Base-by-base conservation (phyloP, 2,888 invertebrate species). In the Tinea pellionella region DNA sequence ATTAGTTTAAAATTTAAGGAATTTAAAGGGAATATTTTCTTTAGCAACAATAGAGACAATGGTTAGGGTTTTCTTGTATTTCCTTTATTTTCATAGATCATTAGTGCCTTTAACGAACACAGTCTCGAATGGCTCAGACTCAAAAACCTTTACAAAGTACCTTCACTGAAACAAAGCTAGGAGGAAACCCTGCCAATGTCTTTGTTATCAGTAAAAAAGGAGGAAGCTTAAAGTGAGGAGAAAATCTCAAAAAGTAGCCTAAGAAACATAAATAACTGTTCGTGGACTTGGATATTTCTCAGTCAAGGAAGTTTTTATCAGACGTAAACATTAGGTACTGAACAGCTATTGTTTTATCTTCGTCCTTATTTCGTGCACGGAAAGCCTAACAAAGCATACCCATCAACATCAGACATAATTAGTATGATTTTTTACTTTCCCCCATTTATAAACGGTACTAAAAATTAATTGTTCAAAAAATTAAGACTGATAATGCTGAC, bases 211-310 rank as follows among this genome's bases (percentile, higher is more conserved):
- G 57, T 57, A 57, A 32, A 57, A 57, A 55, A 55, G 55, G 13
- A 55, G 55, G 47, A 47, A 47, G 24, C 55, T 55, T 57, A 57
- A 57, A 57, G 57, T 57, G 30, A 16, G 30, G 32, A 53, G 57
- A 57, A 57, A 57, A 57, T 57, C 57, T 57, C 57, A 32, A 32
- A 55, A 18, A 57, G 32, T 57, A 32, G 32, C 30, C 32, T 32
- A 72, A 70, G 70, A 65, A 72, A 72, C 72, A 71, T 75, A 74
- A 75, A 75, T 74, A 74, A 73, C 68, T 63, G 64, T 57, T 32
- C 64, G 64, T 65, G 63, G 68, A 62, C 65, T 70, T 66, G 67
- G 68, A 74, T 67, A 68, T 43, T 60, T 51, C 59, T 59, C 47
- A 41, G 67, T 68, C 69, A 64, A 63, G 61, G 64, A 75, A 72